These are phyloP conservation scores for Hydraecia micacea DNA, from an alignment of 2,888 invertebrate species.

Conservation along the genomic window DNA sequence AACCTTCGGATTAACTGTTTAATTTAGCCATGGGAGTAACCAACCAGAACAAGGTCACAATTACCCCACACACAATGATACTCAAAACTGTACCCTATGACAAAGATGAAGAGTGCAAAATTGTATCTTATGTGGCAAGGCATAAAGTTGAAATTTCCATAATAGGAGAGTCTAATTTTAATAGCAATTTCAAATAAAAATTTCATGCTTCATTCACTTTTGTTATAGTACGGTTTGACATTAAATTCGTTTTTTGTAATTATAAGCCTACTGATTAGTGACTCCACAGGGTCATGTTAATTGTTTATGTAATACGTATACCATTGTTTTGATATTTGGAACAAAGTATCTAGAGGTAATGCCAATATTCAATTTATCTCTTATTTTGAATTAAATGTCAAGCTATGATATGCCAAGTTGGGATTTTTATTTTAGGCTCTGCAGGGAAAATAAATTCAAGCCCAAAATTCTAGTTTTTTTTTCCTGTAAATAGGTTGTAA, in stretches of 20 bases:
- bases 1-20: slow-evolving; percentile 34
- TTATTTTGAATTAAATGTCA: neutral
- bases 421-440: neutral
- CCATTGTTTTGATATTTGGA: neutral
- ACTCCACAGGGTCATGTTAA: neutral
- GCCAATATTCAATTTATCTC: neutral
- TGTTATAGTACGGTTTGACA: slow-evolving; percentile 18
- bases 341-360: neutral
- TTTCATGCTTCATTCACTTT: slow-evolving; percentile 40
- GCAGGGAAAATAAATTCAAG: neutral
- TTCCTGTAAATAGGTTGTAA: neutral
- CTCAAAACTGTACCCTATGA: slow-evolving; percentile 3
- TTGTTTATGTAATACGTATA: neutral
- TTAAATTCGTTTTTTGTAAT: slow-evolving; percentile 32
- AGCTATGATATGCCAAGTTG: neutral
- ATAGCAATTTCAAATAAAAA: slow-evolving; percentile 30
- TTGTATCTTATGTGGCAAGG: neutral
- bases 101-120: neutral
- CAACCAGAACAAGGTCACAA: slow-evolving; percentile 42
- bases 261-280: slow-evolving; percentile 5
- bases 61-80: neutral
- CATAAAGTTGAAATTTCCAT: slow-evolving; percentile 26
- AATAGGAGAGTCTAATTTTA: slow-evolving; percentile 15
- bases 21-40: slow-evolving; percentile 25
- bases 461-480: neutral